Base-by-base conservation (phyloP, 2,888 invertebrate species). In the Stratiomys singularior region DNA sequence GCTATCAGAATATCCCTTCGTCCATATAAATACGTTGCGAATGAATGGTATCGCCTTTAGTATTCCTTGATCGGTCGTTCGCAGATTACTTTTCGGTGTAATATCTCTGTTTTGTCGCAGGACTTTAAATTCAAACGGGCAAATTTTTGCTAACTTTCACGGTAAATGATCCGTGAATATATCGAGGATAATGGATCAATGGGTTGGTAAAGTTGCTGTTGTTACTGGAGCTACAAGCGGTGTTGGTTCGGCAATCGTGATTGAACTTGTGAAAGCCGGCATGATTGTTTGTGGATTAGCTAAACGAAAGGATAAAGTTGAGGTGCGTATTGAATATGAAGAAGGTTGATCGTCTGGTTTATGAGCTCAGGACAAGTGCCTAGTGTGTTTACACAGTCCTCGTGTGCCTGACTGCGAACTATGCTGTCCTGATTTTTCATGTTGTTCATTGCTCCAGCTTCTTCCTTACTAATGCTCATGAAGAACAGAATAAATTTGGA, bases 281-380 rank as follows among this genome's bases (percentile, higher is more conserved):
- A 80, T 83, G 82, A 83, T 82, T 72, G 83, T 83, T 9, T 82
- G 82, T 58, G 83, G 83, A 63, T 79, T 83, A 13, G 81, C 82
- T 1, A 76, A 80, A 25, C 78, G 83, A 78, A 83, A 83, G 80
- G 83, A 83, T 81, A 83, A 83, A 81, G 82, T 83, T 63, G 83
- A 83, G 81, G 82, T 82, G 72, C 47, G 76, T 72, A 13, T 5
- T 28, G 30, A 2, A 25, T 52, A 9, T n/a, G 15, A 52, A 9
- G 15, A 52, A 5, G 3, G 5, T 3, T 37, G 9, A 37, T 37
- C 5, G 37, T 9, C 9, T 37, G 9, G 5, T 5, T 37, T 37
- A 37, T 37, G 37, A 37, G 5, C 5, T 37, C 9, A 37, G n/a
- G n/a, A n/a, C n/a, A n/a, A n/a, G n/a, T n/a, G n/a, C n/a, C n/a